A percentile compares a stretch with the other conserved stretches of the same genome.
Evolutionary conservation across 2,797 vertebrate species (phyloP).

Genomic region (Phoebastria nigripes): DNA sequence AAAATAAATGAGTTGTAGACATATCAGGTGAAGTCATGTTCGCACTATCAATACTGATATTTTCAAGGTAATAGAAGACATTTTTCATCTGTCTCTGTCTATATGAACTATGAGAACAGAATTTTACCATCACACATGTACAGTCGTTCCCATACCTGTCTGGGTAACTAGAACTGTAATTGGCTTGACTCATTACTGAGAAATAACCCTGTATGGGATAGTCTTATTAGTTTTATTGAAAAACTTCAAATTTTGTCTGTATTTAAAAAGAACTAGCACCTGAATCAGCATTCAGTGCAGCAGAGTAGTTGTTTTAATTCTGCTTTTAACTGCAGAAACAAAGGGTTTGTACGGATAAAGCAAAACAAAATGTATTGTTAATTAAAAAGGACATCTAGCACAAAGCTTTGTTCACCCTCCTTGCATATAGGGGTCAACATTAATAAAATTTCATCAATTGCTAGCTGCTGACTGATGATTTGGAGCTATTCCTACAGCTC

Average conservation of each 20-base stretch:
- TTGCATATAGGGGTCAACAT: not conserved
- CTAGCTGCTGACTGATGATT: slow-evolving; percentile 21
- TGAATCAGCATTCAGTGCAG: not conserved
- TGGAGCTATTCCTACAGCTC: not conserved
- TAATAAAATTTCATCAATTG: not conserved
- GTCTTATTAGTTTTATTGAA: not conserved
- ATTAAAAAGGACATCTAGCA: not conserved
- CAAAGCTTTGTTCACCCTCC: not conserved
- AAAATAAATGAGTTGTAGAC: not conserved
- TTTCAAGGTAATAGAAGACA: not conserved
- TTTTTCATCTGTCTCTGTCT: not conserved
- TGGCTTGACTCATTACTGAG: not conserved
- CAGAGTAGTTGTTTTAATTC: not conserved
- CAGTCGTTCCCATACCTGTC: not conserved
- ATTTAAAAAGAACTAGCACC: not conserved
- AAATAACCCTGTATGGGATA: not conserved
- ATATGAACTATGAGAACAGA: not conserved
- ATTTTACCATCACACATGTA: not conserved
- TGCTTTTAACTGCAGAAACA: not conserved
- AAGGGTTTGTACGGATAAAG: not conserved
- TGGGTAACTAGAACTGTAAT: not conserved
- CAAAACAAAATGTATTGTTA: not conserved
- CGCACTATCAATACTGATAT: not conserved
- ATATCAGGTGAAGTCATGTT: not conserved
- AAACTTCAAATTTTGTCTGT: not conserved